Conservation (phyloP, 2,113 vertebrate species). For the Okapia johnstoni region DNA sequence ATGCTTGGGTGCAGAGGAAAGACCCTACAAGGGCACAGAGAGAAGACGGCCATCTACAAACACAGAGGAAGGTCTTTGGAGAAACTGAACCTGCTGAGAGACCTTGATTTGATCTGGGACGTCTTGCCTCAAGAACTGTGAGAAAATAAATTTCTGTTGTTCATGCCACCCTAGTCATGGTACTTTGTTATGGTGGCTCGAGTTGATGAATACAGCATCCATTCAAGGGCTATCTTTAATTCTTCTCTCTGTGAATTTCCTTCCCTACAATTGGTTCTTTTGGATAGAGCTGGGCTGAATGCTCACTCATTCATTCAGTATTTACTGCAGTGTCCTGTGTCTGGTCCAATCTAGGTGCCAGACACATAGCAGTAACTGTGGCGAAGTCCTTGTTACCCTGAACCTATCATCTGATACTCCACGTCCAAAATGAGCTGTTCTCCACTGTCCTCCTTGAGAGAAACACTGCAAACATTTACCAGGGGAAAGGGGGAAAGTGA, state of each 20-base stretch:
- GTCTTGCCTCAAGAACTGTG: neutral
- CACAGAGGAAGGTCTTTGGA: neutral
- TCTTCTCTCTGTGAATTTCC: neutral
- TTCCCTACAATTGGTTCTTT: neutral
- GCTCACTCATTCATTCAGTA: neutral
- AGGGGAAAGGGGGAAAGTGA: neutral
- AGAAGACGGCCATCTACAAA: accelerated
- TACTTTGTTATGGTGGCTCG: accelerated
- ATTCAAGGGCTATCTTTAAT: neutral
- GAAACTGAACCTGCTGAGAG: no score
- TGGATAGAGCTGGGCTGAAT: neutral
- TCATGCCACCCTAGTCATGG: accelerated
- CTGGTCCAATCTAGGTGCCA: neutral
- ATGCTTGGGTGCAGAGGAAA: neutral
- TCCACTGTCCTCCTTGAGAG: neutral
- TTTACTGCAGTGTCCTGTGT: neutral
- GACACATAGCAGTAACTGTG: neutral
- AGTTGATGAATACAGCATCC: neutral
- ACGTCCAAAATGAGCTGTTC: neutral
- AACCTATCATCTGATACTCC: neutral
- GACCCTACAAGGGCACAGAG: neutral
- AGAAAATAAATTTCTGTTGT: neutral
- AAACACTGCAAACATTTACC: neutral
- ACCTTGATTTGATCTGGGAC: neutral
- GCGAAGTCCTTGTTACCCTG: neutral